Evolutionary conservation across 2,797 vertebrate genomes (phyloP).

Genomic region (Rhinichthys osculus): DNA sequence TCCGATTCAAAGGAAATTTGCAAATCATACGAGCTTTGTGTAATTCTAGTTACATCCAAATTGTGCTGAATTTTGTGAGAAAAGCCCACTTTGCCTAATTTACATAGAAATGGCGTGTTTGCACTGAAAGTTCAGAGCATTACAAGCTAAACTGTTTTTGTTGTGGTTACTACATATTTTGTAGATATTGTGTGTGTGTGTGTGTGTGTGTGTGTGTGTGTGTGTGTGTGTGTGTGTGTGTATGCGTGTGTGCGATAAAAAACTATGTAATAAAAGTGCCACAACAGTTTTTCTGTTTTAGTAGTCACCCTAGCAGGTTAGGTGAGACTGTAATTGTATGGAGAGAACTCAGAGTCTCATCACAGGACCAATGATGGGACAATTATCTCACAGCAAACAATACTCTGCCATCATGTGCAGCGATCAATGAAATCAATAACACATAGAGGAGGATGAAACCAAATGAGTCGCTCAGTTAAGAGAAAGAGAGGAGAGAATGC

Average conservation of each 20-base stretch:
- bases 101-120: not conserved
- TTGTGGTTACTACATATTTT: not conserved
- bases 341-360: constrained; percentile 71
- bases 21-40: not conserved
- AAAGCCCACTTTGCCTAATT: not conserved
- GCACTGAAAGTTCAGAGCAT: not conserved
- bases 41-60: not conserved
- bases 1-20: not conserved
- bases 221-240: too few relatives aligned
- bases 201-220: too few relatives aligned
- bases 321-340: constrained; percentile 63
- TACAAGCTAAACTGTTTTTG: not conserved
- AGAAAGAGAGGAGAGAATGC: constrained; percentile 18
- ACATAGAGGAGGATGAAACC: constrained; percentile 42
- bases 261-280: too few relatives aligned
- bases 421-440: constrained; percentile 55
- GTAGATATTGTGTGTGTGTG: too few relatives aligned
- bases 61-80: not conserved
- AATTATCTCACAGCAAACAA: constrained; percentile 33
- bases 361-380: constrained; percentile 63
- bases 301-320: not conserved
- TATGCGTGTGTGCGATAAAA: not conserved
- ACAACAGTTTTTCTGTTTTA: not conserved
- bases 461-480: constrained; percentile 54
- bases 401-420: constrained; percentile 29